phyloP scores from a whole-genome alignment of 2,797 vertebrate genomes.

The Amniataba percoides region DNA sequence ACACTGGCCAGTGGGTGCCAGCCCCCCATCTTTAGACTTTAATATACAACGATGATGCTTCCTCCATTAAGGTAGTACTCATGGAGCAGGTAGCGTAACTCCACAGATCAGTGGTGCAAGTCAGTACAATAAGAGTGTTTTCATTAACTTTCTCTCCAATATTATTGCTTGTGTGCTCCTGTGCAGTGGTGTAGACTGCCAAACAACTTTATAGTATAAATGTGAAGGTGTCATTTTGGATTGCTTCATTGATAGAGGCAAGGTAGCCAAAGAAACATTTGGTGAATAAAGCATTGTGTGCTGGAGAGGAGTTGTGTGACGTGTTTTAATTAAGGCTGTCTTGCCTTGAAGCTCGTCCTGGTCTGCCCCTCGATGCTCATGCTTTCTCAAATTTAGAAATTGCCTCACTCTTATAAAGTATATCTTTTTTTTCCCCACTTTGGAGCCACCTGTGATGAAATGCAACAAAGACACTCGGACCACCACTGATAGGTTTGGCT shows the following conservation, averaged over 20 bases:
- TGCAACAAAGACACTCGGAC: conserved; percentile 46
- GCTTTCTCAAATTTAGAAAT: conserved; percentile 28
- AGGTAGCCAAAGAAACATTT: conserved; percentile 6
- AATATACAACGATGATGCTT: background rate
- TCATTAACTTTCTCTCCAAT: background rate
- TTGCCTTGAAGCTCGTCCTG: conserved; percentile 5
- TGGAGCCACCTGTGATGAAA: conserved; percentile 49
- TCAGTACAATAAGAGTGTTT: background rate
- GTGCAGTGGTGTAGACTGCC: conserved; percentile 14
- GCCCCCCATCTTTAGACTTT: background rate
- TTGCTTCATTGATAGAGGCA: background rate
- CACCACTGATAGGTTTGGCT: conserved; percentile 55
- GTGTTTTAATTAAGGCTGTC: conserved; percentile 1
- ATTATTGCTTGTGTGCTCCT: background rate
- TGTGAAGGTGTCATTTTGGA: background rate
- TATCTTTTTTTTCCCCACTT: conserved; percentile 30
- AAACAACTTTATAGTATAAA: conserved; percentile 19
- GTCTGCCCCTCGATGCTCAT: conserved; percentile 3
- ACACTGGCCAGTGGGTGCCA: background rate
- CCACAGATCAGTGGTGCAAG: background rate
- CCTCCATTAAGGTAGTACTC: background rate
- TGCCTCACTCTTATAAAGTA: conserved; percentile 22
- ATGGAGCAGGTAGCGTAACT: background rate
- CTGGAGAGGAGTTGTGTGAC: conserved; percentile 1
- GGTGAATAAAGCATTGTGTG: background rate